Percentiles rank a stretch among this genome's conserved stretches.
Conservation (phyloP, 1,140 invertebrate species). For the Cecropterus lyciades region DNA sequence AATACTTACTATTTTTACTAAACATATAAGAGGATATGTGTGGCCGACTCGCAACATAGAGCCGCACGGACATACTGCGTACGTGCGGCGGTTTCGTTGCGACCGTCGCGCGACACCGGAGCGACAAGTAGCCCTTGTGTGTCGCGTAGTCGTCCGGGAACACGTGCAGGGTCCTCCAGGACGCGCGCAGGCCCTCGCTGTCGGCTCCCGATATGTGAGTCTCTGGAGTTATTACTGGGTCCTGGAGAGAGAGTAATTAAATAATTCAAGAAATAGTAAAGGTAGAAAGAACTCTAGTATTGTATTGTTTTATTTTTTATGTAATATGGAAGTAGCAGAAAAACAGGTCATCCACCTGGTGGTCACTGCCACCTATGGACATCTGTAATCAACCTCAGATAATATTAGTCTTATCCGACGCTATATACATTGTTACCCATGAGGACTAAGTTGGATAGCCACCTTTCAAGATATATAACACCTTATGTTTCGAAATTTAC, state of each 20-base stretch:
- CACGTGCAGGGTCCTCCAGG: constrained; percentile 72
- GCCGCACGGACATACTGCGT: constrained; percentile 69
- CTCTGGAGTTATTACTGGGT: constrained; percentile 64
- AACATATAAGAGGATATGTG: constrained; percentile 79
- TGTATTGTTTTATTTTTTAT: too few species aligned
- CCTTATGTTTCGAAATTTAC: too few species aligned
- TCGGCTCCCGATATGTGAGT: constrained; percentile 69
- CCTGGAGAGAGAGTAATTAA: constrained; percentile 42
- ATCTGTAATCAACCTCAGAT: too few species aligned
- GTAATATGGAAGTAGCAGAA: too few species aligned
- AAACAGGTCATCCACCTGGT: too few species aligned
- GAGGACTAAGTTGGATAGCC: too few species aligned
- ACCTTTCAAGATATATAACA: too few species aligned
- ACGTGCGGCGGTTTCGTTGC: constrained; percentile 60
- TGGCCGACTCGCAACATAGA: constrained; percentile 69
- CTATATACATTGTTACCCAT: too few species aligned
- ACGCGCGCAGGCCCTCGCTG: constrained; percentile 69
- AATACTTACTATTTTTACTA: constrained; percentile 78
- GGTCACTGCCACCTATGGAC: too few species aligned
- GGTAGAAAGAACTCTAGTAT: too few species aligned
- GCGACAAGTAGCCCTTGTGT: constrained; percentile 67
- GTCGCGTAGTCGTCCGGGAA: constrained; percentile 70
- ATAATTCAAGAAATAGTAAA: too few species aligned
- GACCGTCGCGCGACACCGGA: constrained; percentile 66
- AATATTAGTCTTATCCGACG: too few species aligned